Percentiles rank a stretch among this genome's conserved stretches.
phyloP scores from a whole-genome alignment of 2,113 vertebrate species.

The Spilogale gracilis region DNA sequence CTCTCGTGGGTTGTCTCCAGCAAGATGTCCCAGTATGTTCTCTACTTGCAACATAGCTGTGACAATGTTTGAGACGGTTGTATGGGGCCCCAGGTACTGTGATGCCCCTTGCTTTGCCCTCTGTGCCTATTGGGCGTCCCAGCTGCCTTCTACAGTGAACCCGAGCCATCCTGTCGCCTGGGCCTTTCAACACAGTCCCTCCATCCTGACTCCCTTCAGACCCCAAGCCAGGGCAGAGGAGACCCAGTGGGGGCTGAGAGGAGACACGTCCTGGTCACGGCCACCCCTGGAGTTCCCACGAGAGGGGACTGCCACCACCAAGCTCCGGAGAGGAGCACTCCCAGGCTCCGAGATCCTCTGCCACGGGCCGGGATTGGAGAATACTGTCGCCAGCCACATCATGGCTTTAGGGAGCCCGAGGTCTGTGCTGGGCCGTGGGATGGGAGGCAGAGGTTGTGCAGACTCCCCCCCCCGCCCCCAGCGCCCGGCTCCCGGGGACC shows the following conservation, averaged over 20 bases:
- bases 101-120: neutral
- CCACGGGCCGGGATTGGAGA: neutral
- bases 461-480: neutral
- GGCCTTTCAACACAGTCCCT: too few relatives aligned
- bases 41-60: accelerated
- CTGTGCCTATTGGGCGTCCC: accelerated
- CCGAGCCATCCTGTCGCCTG: neutral
- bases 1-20: accelerated
- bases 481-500: neutral
- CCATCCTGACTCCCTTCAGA: neutral
- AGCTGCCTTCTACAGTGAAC: neutral
- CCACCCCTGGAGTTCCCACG: neutral
- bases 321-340: neutral
- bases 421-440: too few relatives aligned
- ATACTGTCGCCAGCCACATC: neutral
- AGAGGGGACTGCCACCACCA: too few relatives aligned
- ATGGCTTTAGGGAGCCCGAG: neutral
- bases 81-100: accelerated
- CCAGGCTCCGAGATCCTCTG: neutral
- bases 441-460: neutral
- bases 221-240: accelerated
- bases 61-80: neutral
- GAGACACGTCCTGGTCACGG: neutral
- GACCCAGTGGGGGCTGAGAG: accelerated
- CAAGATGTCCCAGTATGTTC: accelerated